Evolutionary conservation across 2,888 invertebrate genomes (phyloP).

Genomic region (Andricus quercusramuli): DNA sequence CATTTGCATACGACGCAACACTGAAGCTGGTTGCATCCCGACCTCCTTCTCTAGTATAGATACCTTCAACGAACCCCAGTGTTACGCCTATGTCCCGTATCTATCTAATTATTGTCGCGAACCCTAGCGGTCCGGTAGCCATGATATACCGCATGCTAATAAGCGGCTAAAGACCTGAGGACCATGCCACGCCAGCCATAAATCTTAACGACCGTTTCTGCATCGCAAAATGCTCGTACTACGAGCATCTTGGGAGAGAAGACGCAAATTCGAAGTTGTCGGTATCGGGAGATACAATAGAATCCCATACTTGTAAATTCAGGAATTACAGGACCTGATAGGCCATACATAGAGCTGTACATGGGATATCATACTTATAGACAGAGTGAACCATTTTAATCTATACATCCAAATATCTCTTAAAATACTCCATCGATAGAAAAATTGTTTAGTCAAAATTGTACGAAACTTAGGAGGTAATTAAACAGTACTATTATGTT

Average conservation of each 20-base stretch:
- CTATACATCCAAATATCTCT: too few relatives aligned
- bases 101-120: constrained; percentile 78
- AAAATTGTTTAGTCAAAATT: too few relatives aligned
- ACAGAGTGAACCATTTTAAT: too few relatives aligned
- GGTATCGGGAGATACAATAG: constrained; percentile 1
- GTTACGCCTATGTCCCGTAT: constrained; percentile 74
- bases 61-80: constrained; percentile 61
- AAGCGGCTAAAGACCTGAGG: constrained; percentile 78
- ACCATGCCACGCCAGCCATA: constrained; percentile 73
- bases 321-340: too few relatives aligned
- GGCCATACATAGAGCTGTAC: too few relatives aligned
- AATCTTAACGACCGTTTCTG: constrained; percentile 75
- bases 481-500: too few relatives aligned
- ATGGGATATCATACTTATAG: too few relatives aligned
- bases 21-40: constrained; percentile 67
- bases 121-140: constrained; percentile 67
- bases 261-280: neutral
- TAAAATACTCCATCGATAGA: too few relatives aligned
- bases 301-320: constrained; percentile 54
- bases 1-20: constrained; percentile 76
- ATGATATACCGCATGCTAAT: constrained; percentile 79
- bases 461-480: too few relatives aligned
- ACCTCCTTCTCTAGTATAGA: constrained; percentile 63
- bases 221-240: constrained; percentile 57
- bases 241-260: constrained; percentile 66